phyloP scores from a whole-genome alignment of 2,888 invertebrate genomes.

The Drosophila prolongata region DNA sequence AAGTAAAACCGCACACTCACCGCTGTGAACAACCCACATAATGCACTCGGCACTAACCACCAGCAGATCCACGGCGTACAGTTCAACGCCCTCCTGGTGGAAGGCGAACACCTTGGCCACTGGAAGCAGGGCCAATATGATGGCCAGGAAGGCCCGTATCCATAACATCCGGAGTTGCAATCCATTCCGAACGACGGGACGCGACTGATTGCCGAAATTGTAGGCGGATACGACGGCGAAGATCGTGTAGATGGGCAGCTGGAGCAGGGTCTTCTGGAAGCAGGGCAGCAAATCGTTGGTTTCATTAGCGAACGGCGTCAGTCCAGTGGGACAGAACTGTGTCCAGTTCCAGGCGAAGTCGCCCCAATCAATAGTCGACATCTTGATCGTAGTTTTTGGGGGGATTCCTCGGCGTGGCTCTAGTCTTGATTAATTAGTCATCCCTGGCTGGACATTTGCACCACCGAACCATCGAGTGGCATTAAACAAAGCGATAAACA shows the following conservation, averaged over 20 bases:
- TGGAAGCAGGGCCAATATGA: conserved; percentile 88
- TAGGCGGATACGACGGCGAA: conserved; percentile 92
- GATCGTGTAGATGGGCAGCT: conserved; percentile 90
- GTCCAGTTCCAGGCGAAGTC: conserved; percentile 88
- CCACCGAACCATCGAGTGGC: conserved; percentile 17
- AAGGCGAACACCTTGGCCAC: conserved; percentile 88
- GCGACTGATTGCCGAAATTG: conserved; percentile 89
- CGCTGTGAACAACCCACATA: conserved; percentile 93
- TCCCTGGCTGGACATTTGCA: conserved; percentile 30
- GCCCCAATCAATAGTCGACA: conserved; percentile 59
- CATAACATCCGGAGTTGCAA: conserved; percentile 88
- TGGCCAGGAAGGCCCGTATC: conserved; percentile 87
- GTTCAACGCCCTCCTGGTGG: conserved; percentile 85
- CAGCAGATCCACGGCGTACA: conserved; percentile 89
- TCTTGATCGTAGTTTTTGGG: conserved; percentile 8
- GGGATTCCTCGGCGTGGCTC: conserved; percentile 9
- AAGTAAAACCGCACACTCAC: conserved; percentile 85
- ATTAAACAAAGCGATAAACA: conserved; percentile 24
- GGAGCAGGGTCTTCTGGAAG: conserved; percentile 92
- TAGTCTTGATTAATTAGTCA: conserved; percentile 26
- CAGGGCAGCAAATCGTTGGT: conserved; percentile 92
- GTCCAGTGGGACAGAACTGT: conserved; percentile 89
- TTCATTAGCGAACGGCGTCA: conserved; percentile 89
- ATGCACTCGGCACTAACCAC: conserved; percentile 89
- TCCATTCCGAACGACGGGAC: conserved; percentile 86